Percentiles rank a stretch among this genome's conserved stretches.
Evolutionary conservation across 2,888 invertebrate genomes (phyloP).

Genomic region (Drosophila lutescens): DNA sequence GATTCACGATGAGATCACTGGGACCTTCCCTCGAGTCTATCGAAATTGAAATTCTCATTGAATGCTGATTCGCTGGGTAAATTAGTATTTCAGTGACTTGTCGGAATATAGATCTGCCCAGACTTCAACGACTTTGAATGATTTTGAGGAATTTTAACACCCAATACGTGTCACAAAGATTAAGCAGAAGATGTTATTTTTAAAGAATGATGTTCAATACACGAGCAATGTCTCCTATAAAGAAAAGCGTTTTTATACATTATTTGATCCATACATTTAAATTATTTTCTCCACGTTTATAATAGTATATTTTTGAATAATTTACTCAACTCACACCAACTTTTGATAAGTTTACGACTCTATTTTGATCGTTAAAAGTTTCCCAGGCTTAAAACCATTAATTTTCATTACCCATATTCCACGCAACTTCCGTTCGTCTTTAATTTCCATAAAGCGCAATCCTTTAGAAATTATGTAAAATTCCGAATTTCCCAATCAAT

Average conservation of each 20-base stretch:
- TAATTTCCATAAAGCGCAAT: slow-evolving; percentile 9
- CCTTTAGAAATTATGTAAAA: slow-evolving; percentile 43
- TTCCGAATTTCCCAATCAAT: slow-evolving; percentile 9
- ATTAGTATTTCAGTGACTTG: slow-evolving; percentile 25
- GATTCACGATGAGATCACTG: slow-evolving; percentile 28
- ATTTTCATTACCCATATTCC: slow-evolving; percentile 5
- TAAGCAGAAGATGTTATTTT: slow-evolving; percentile 6
- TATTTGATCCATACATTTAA: too few relatives aligned
- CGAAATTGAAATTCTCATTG: slow-evolving; percentile 21
- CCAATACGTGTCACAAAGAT: slow-evolving; percentile 3
- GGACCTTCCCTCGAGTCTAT: slow-evolving; percentile 12
- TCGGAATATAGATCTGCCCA: slow-evolving; percentile 7
- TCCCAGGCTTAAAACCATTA: background rate
- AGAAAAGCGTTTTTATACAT: too few relatives aligned
- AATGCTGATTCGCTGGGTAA: slow-evolving; percentile 5
- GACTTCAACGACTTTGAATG: slow-evolving; percentile 16
- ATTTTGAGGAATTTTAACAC: slow-evolving; percentile 27
- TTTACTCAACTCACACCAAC: too few relatives aligned
- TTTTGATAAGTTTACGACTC: background rate
- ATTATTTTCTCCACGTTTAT: too few relatives aligned
- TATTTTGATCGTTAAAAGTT: background rate
- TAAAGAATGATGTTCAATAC: too few relatives aligned
- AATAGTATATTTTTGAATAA: too few relatives aligned
- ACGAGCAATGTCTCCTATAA: too few relatives aligned
- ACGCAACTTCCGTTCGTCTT: slow-evolving; percentile 48